These are phyloP conservation scores for Scaptomyza flava DNA, from an alignment of 2,888 invertebrate genomes.

Conservation along the genomic window DNA sequence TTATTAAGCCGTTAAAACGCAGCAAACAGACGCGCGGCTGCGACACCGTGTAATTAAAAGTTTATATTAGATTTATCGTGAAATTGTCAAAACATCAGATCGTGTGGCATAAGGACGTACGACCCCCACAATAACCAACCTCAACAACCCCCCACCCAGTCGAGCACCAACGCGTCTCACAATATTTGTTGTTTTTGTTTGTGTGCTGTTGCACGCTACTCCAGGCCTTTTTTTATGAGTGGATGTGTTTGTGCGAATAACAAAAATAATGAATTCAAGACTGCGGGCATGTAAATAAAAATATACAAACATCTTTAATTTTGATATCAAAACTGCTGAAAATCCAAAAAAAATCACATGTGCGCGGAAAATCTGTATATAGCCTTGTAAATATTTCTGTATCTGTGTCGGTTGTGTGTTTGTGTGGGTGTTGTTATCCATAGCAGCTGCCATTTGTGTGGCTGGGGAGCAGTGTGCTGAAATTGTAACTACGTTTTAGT, in stretches of 20 bases:
- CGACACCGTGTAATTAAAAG: constrained; percentile 28
- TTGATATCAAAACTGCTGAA: constrained; percentile 25
- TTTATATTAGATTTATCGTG: constrained; percentile 7
- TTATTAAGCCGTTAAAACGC: constrained; percentile 42
- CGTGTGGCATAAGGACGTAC: constrained; percentile 30
- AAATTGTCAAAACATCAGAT: constrained; percentile 1
- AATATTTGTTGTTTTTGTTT: constrained; percentile 48
- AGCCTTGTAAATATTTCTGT: constrained; percentile 35
- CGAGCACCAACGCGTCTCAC: constrained; percentile 17
- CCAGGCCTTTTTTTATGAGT: constrained; percentile 28
- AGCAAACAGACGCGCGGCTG: constrained; percentile 9
- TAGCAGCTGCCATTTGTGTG: constrained; percentile 40
- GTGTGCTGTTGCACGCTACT: constrained; percentile 47
- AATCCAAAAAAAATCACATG: constrained; percentile 39
- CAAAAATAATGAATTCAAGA: constrained; percentile 34
- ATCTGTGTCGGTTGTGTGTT: constrained; percentile 17
- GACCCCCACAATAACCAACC: constrained; percentile 17
- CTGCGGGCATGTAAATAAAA: constrained; percentile 1
- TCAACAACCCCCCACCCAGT: constrained; percentile 6
- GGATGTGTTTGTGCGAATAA: constrained; percentile 20
- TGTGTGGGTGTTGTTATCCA: constrained; percentile 50
- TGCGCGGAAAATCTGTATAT: constrained; percentile 37
- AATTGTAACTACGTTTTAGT: constrained; percentile 59
- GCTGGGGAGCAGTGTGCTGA: constrained; percentile 30
- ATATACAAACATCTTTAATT: constrained; percentile 1